Base-by-base conservation (phyloP, 1,140 invertebrate species). In the Drosophila sucinea region DNA sequence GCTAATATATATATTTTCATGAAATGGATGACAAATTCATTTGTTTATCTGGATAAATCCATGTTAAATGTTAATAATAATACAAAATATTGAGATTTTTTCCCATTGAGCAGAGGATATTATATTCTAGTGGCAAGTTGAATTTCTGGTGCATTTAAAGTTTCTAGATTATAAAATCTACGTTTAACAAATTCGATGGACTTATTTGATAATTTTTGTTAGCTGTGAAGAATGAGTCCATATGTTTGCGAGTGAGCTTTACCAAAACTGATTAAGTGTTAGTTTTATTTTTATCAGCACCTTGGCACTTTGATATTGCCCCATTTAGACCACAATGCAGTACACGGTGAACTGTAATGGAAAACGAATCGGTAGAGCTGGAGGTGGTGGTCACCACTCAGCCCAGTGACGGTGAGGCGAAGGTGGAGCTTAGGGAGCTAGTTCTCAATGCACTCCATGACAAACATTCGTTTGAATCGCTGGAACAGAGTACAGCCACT, bases 401-500 rank as follows among this genome's bases (percentile, higher is more conserved):
- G 17, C 44, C 8, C 44, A 27, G 10, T 27, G 25, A 10, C 17
- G 0, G 17, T 0, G 23, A 4, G 1, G 23, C 17, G 1, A 1
- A 57, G 10, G 29, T 55, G 40, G 1, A 10, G 11, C 54, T 55
- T 10, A 8, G 10, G 10, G 25, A 55, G 4, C 27, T 8, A 55
- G 25, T 23, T 5, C 3, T 1, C 8, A n/a, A n/a, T 7, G 41
- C 41, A 10, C 7, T 25, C 1, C 57, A n/a, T 38, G 70, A 89
- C 60, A 89, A 76, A 67, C 51, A 51, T n/a, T 63, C 67, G 11
- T 25, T 25, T 8, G 60, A 63, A 1, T 67, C 81, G 0, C 23
- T 87, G 5, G 30, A 38, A 6, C 77, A 77, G 40, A 60, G 66
- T 47, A 66, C 69, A 27, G 61, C 55, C 17, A 67, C 84, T 2